These are phyloP conservation scores for Pararge aegeria DNA, from an alignment of 1,140 invertebrate species.

Conservation along the genomic window DNA sequence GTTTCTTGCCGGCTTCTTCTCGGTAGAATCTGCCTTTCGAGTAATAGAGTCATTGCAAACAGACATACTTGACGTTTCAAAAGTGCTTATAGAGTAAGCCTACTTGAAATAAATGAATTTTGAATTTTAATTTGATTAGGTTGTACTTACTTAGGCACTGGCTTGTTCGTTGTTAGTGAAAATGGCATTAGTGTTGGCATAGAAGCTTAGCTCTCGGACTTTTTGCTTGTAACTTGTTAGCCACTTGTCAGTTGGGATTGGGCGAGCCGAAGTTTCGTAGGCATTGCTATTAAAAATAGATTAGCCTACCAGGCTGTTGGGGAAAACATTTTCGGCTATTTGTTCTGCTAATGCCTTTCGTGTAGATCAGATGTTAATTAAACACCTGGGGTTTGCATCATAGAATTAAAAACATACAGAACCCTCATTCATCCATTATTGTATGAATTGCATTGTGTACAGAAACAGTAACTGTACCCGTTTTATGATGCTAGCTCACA, in stretches of 20 bases:
- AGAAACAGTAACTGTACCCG: no score
- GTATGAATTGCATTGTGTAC: background rate
- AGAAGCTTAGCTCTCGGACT: background rate
- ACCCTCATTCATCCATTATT: background rate
- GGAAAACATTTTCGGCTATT: background rate
- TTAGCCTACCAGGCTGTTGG: background rate
- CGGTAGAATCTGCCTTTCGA: no score
- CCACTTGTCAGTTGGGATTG: background rate
- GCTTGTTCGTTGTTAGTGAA: no score
- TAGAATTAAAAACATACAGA: background rate
- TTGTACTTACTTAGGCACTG: no score
- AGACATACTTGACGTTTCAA: no score
- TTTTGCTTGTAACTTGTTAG: background rate
- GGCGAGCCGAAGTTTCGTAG: background rate
- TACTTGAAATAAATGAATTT: no score
- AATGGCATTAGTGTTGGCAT: no score
- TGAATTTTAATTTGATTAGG: no score
- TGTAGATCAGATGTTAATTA: background rate
- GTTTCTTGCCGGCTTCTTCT: no score
- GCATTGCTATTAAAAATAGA: constrained; percentile 12
- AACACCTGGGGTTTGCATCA: background rate
- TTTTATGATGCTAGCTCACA: no score
- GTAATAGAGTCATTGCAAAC: no score
- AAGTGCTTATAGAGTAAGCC: no score
- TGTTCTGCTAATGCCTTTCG: constrained; percentile 6